Base-by-base conservation (phyloP, 2,113 vertebrate species). In the Festucalex cinctus region DNA sequence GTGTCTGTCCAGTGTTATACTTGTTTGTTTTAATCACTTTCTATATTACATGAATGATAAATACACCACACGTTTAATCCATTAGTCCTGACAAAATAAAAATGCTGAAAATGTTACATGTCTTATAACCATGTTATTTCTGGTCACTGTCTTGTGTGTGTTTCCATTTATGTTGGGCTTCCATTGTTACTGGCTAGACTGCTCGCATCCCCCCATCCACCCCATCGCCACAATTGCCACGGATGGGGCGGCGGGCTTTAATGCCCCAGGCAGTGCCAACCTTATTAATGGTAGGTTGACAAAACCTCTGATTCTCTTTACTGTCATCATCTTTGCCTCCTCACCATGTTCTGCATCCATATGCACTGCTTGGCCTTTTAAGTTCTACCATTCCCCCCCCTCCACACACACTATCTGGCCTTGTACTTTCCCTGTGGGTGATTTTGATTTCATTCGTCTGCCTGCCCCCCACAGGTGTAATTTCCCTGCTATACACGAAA, bases 271-370 rank as follows among this genome's bases (percentile, higher is more conserved):
- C 94, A 95, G 93, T 94, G 88, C 95, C 94, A 95, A 91, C 94
- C 94, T 99, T 93, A 96, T 97, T 94, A 99, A 99, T 98, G 97
- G 97, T 99, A 98, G 87, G 97, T 98, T 92, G 93, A 93, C 75
- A 85, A 81, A 82, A 88, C 89, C 85, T 83, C 85, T 80, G 85
- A 89, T 91, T 85, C 70, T 77, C 41, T 83, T 43, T 83, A 32
- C 71, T 91, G 87, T 90, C 80, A 83, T 91, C 88, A 83, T 75
- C 75, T 83, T 77, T 86, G 10, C 79, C 71, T 68, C 66, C 63
- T 77, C 53, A 49, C 66, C 73, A 73, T 75, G 64, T 69, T 77
- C 78, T 78, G 58, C 44, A 82, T 74, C 64, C 37, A 26, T 44
- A 64, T 68, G 51, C 54, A 16, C 54, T 57, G 54, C 26, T 69